Conservation (phyloP, 2,113 vertebrate genomes). For the Hydrochoerus hydrochaeris region DNA sequence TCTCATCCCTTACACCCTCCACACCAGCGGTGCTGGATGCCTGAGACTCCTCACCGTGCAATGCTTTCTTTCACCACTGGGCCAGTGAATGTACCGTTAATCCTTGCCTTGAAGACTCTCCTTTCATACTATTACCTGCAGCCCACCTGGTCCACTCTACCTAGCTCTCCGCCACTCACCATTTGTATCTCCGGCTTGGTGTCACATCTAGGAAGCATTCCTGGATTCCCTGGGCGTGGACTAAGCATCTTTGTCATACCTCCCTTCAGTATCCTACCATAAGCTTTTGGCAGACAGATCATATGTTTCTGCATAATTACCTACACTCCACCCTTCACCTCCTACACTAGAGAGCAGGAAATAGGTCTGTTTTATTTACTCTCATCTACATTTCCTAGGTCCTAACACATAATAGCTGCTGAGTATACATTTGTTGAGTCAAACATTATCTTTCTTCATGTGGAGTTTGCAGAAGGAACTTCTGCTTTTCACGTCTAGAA, state of each 20-base stretch:
- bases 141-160: neutral
- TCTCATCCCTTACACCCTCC: neutral
- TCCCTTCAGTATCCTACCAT: neutral
- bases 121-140: neutral
- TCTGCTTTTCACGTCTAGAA: neutral
- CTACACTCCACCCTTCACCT: neutral
- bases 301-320: neutral
- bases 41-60: neutral
- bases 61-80: neutral
- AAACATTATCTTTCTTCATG: conserved; percentile 12
- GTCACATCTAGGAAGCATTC: neutral
- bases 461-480: neutral
- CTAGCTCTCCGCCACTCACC: neutral
- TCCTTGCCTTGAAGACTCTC: neutral
- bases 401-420: neutral
- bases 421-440: neutral
- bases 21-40: neutral
- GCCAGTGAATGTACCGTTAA: neutral
- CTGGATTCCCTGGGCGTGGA: neutral
- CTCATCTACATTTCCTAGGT: neutral
- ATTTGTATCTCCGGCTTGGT: neutral
- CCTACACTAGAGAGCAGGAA: neutral
- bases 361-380: neutral
- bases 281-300: neutral
- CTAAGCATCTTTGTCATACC: neutral